phyloP scores from a whole-genome alignment of 2,888 invertebrate genomes.

The Schrankia costaestrigalis region DNA sequence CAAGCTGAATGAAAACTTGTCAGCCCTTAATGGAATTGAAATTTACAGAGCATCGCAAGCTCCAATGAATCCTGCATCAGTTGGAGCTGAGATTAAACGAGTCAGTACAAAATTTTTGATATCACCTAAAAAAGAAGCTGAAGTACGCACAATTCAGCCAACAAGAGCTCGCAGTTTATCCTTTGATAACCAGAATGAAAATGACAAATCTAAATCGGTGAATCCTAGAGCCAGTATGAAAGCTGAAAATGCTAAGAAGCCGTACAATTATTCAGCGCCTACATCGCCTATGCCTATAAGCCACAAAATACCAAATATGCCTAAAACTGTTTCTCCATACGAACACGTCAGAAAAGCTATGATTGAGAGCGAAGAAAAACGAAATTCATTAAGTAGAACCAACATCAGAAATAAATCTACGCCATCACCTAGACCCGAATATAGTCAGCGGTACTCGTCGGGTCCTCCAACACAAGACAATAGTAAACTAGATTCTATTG shows the following conservation, averaged over 20 bases:
- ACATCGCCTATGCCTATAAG: conserved; percentile 62
- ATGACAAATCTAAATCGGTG: conserved; percentile 11
- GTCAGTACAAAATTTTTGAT: conserved; percentile 70
- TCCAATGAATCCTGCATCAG: conserved; percentile 56
- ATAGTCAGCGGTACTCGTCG: conserved; percentile 25
- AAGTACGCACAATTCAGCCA: conserved; percentile 68
- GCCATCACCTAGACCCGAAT: conserved; percentile 39
- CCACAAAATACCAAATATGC: conserved; percentile 67
- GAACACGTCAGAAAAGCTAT: conserved; percentile 64
- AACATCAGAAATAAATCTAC: conserved; percentile 42
- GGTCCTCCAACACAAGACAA: conserved; percentile 29
- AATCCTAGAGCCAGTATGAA: conserved; percentile 12
- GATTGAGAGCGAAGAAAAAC: conserved; percentile 64
- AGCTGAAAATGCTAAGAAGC: conserved; percentile 36
- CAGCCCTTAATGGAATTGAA: conserved; percentile 55
- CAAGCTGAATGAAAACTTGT: conserved; percentile 55
- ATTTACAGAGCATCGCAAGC: conserved; percentile 58
- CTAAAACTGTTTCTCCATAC: conserved; percentile 68
- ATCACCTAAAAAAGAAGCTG: conserved; percentile 74
- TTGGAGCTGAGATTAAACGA: conserved; percentile 73
- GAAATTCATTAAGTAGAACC: conserved; percentile 54
- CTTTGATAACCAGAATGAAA: conserved; percentile 45
- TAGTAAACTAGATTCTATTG: conserved; percentile 35
- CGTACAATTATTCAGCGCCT: conserved; percentile 73
- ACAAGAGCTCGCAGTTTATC: conserved; percentile 68